Conservation (phyloP, 2,888 invertebrate species). For the Entomobrya multifasciata region DNA sequence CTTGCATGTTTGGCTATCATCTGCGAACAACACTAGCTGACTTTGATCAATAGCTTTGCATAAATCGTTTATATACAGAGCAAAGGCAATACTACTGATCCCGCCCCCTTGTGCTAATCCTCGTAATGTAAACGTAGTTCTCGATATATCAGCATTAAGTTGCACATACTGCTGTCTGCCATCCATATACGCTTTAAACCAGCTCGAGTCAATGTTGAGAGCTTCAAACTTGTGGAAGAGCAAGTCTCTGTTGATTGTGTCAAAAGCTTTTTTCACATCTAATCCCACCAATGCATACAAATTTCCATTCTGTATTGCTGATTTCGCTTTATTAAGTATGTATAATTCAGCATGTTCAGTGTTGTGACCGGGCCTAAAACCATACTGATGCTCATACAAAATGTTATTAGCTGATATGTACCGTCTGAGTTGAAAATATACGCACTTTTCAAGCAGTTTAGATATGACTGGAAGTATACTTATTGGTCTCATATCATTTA, state of each 20-base stretch:
- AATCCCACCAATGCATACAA: neutral
- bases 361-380: slow-evolving; percentile 33
- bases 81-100: neutral
- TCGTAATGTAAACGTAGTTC: neutral
- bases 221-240: slow-evolving; percentile 15
- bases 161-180: neutral
- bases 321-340: neutral
- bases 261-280: slow-evolving; percentile 50
- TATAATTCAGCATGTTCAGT: slow-evolving; percentile 47
- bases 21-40: neutral
- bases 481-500: slow-evolving; percentile 55
- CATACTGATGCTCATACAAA: slow-evolving; percentile 42
- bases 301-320: neutral
- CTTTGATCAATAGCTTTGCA: neutral
- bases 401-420: slow-evolving; percentile 18
- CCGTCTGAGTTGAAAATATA: slow-evolving; percentile 9
- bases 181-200: slow-evolving; percentile 14
- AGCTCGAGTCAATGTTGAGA: neutral
- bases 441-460: slow-evolving; percentile 45
- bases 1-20: slow-evolving; percentile 14
- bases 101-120: slow-evolving; percentile 14
- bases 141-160: neutral
- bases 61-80: slow-evolving; percentile 16
- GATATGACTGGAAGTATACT: slow-evolving; percentile 41
- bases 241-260: neutral